Base-by-base conservation (phyloP, 2,888 invertebrate genomes). In the Clistopyga incitator region DNA sequence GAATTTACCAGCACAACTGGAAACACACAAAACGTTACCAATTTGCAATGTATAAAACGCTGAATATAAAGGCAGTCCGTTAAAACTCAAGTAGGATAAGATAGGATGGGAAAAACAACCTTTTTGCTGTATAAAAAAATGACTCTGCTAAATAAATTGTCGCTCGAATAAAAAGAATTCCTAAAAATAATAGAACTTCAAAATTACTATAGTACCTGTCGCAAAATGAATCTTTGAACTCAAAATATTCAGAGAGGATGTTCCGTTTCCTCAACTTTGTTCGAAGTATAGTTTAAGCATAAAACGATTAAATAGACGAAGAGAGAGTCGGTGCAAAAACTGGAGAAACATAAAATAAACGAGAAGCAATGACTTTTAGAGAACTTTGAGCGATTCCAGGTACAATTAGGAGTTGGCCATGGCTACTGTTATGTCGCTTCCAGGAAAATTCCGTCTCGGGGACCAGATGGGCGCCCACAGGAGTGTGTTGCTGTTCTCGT, bases 301-400 rank as follows among this genome's bases (percentile, higher is more conserved):
- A 38, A 64, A 68, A n/a, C 38, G 25, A 59, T 18, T 34, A 61
- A 70, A 25, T 61, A 52, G 20, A 59, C 18, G 50, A 59, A 15
- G 20, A 29, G 38, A 29, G 13, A 20, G 64, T 42, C 1, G 23
- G 59, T 8, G 50, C 71, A 70, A 68, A 78, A 68, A 67, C 42
- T 71, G 20, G 52, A 77, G 70, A 82, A 74, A 65, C 42, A 65
- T 29, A 65, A 79, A 72, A 59, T 52, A 54, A 84, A 82, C 52
- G 67, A 80, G 75, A 82, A 65, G 81, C 80, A 75, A 78, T 75
- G 83, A 85, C 82, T 85, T 88, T 86, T 81, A 85, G 82, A 78
- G 81, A 74, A 81, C 74, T 86, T 84, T 84, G 85, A 88, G 82
- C 84, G 87, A 85, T 90, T 90, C 90, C 88, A 88, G 89, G 90